A percentile compares a stretch with the other conserved stretches of the same genome.
Conservation (phyloP, 2,888 invertebrate species). For the Leptarthrus brevirostris region DNA sequence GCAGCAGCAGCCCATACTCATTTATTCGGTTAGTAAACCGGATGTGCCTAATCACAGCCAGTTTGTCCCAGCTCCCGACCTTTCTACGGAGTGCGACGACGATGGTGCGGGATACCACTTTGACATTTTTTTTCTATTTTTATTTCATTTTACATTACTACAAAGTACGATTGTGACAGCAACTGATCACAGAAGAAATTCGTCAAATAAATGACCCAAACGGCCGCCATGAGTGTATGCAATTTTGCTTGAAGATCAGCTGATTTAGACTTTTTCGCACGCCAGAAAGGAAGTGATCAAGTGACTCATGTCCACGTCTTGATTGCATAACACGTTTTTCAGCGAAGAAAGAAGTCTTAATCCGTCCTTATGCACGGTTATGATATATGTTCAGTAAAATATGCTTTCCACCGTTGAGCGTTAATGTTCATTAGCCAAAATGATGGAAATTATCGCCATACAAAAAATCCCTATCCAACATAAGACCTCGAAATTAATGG, state of each 20-base stretch:
- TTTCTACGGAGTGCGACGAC: slow-evolving; percentile 9
- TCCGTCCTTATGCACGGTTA: background rate
- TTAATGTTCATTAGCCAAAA: slow-evolving; percentile 5
- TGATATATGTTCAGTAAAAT: slow-evolving; percentile 30
- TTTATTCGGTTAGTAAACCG: slow-evolving; percentile 66
- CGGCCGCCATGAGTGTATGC: too few relatives aligned
- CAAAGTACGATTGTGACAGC: background rate
- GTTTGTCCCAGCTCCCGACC: slow-evolving; percentile 61
- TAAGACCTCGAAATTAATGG: slow-evolving; percentile 10
- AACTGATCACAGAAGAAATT: background rate
- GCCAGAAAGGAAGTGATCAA: slow-evolving; percentile 1
- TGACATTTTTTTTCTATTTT: slow-evolving; percentile 21
- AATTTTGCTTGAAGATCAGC: too few relatives aligned
- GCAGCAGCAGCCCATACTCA: slow-evolving; percentile 40
- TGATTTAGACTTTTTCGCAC: background rate
- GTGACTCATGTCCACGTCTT: background rate
- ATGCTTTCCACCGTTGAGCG: background rate
- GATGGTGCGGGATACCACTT: slow-evolving; percentile 13
- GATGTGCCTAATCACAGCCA: slow-evolving; percentile 67
- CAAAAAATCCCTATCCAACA: background rate
- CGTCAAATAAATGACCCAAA: background rate
- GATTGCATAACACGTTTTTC: slow-evolving; percentile 21
- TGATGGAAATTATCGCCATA: slow-evolving; percentile 2
- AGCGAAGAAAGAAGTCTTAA: background rate
- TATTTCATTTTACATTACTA: slow-evolving; percentile 16